A percentile compares a stretch with the other conserved stretches of the same genome.
phyloP scores from a whole-genome alignment of 2,888 invertebrate species.

The Catonia carolina region DNA sequence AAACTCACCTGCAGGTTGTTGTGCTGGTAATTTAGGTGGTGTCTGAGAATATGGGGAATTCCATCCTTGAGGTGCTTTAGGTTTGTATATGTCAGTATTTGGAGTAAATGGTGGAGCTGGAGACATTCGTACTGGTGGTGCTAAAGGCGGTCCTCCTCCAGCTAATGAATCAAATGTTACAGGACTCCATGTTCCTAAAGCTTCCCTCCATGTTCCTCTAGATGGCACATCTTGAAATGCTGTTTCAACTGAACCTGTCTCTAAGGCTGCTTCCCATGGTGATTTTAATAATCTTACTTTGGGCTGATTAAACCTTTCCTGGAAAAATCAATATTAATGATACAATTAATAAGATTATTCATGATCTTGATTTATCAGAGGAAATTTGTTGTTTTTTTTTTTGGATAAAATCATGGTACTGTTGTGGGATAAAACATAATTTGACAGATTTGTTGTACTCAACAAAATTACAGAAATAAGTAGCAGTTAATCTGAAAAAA shows the following conservation, averaged over 20 bases:
- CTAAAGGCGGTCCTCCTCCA: constrained; percentile 31
- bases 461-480: too few species aligned
- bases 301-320: constrained; percentile 53
- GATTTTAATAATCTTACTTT: constrained; percentile 56
- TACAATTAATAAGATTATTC: too few species aligned
- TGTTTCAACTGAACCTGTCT: constrained; percentile 60
- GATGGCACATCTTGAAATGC: constrained; percentile 52
- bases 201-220: constrained; percentile 25
- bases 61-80: constrained; percentile 48
- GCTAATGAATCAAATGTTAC: constrained; percentile 28
- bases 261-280: constrained; percentile 65
- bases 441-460: too few species aligned
- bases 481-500: too few species aligned
- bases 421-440: too few species aligned
- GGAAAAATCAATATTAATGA: constrained; percentile 13
- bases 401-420: too few species aligned
- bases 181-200: constrained; percentile 6
- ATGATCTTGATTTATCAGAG: too few species aligned
- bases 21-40: constrained; percentile 31
- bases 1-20: constrained; percentile 23
- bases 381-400: too few species aligned
- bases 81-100: constrained; percentile 44
- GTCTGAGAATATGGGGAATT: constrained; percentile 37
- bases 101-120: constrained; percentile 20
- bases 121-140: constrained; percentile 29